Evolutionary conservation across 2,797 vertebrate species (phyloP).

Genomic region (Chaunax sp.): DNA sequence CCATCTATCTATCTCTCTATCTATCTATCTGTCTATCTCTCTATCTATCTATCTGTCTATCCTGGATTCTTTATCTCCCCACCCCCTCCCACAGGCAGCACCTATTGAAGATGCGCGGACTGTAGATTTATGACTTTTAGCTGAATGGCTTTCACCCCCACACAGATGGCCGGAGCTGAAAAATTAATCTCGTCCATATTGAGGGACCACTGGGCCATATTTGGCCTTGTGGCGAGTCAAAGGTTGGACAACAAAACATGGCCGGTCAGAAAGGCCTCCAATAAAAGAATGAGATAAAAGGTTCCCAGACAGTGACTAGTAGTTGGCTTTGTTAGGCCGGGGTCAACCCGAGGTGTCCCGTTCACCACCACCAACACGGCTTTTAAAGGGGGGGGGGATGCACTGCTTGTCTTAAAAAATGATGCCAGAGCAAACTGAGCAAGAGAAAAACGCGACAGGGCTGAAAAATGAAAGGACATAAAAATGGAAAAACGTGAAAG

Average conservation of each 20-base stretch:
- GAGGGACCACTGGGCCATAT: constrained; percentile 66
- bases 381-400: constrained; percentile 30
- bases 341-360: constrained; percentile 88
- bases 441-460: constrained; percentile 42
- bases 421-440: constrained; percentile 30
- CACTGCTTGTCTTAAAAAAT: constrained; percentile 58
- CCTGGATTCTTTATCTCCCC: background rate
- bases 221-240: constrained; percentile 78
- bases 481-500: constrained; percentile 33
- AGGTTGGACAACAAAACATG: constrained; percentile 73
- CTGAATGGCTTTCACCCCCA: constrained; percentile 61
- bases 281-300: constrained; percentile 74
- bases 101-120: constrained; percentile 59
- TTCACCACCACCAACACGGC: constrained; percentile 39
- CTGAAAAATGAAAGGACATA: constrained; percentile 54
- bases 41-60: constrained; percentile 10
- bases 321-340: constrained; percentile 73
- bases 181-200: constrained; percentile 80
- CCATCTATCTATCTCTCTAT: constrained; percentile 31
- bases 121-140: constrained; percentile 78
- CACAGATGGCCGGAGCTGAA: constrained; percentile 76
- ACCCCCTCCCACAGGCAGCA: constrained; percentile 20
- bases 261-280: constrained; percentile 55
- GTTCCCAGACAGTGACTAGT: constrained; percentile 79
- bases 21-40: constrained; percentile 33